Evolutionary conservation across 2,113 vertebrate genomes (phyloP).

Genomic region (Bagarius yarrelli): DNA sequence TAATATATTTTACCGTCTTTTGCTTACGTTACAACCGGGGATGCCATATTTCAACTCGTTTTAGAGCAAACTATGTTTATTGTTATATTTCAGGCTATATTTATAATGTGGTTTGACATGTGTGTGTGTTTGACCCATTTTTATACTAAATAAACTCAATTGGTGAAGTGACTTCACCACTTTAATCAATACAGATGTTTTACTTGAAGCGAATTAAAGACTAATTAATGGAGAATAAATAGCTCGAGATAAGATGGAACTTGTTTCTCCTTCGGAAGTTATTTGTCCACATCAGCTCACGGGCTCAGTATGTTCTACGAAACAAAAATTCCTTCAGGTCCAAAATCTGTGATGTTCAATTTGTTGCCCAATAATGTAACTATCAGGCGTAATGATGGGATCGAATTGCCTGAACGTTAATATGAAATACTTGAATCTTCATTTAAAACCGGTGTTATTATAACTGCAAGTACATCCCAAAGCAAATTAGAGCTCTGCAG

Average conservation of each 20-base stretch:
- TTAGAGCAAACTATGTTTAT: too few relatives aligned
- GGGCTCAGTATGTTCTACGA: background rate
- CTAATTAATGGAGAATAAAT: background rate
- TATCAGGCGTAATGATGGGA: background rate
- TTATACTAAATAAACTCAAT: background rate
- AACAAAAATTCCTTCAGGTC: background rate
- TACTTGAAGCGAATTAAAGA: background rate
- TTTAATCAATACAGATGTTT: background rate
- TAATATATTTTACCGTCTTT: too few relatives aligned
- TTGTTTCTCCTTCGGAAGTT: background rate
- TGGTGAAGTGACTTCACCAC: background rate
- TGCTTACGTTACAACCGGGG: too few relatives aligned
- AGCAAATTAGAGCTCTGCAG: conserved; percentile 25
- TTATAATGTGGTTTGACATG: too few relatives aligned
- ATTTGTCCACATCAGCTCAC: too few relatives aligned
- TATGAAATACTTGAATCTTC: background rate
- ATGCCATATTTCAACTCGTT: too few relatives aligned
- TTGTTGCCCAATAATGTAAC: conserved; percentile 1
- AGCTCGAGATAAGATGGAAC: background rate
- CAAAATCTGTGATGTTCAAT: background rate
- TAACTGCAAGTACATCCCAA: conserved; percentile 18
- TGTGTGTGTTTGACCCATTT: too few relatives aligned
- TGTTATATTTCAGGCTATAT: too few relatives aligned
- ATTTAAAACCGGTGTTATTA: conserved; percentile 20
- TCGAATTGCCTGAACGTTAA: background rate